Percentiles rank a stretch among this genome's conserved stretches.
These are phyloP conservation scores for Melolontha melolontha DNA, from an alignment of 2,888 invertebrate species.

Conservation along the genomic window DNA sequence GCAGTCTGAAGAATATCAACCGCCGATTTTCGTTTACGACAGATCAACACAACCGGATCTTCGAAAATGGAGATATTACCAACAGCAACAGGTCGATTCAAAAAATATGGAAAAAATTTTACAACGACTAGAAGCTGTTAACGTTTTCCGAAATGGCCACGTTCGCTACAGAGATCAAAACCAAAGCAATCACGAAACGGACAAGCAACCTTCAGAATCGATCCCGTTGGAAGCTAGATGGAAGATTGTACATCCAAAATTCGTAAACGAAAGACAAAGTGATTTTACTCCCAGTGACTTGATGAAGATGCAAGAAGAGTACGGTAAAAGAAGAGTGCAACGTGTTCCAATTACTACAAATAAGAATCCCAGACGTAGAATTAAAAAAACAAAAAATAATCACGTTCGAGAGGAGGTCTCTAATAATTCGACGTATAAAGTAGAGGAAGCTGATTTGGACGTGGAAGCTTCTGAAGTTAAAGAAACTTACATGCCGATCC, in stretches of 20 bases:
- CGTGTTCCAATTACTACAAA: not conserved
- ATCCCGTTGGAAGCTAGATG: conserved; percentile 20
- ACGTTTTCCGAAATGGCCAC: not conserved
- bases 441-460: conserved; percentile 45
- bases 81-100: conserved; percentile 58
- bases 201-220: not conserved
- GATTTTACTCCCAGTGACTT: conserved; percentile 25
- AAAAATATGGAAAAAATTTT: conserved; percentile 33
- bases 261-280: conserved; percentile 42
- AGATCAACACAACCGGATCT: conserved; percentile 57
- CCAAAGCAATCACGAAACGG: not conserved
- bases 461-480: conserved; percentile 46
- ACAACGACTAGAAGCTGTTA: not conserved
- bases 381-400: not conserved
- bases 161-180: not conserved
- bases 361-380: not conserved
- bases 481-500: conserved; percentile 14
- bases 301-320: conserved; percentile 22
- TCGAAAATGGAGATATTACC: conserved; percentile 56
- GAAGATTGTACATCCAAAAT: conserved; percentile 47
- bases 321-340: conserved; percentile 13
- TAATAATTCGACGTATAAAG: conserved; percentile 5
- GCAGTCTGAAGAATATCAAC: conserved; percentile 45
- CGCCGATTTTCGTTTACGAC: conserved; percentile 55
- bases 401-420: not conserved